Evolutionary conservation across 2,113 vertebrate genomes (phyloP).

Genomic region (Scortum barcoo): DNA sequence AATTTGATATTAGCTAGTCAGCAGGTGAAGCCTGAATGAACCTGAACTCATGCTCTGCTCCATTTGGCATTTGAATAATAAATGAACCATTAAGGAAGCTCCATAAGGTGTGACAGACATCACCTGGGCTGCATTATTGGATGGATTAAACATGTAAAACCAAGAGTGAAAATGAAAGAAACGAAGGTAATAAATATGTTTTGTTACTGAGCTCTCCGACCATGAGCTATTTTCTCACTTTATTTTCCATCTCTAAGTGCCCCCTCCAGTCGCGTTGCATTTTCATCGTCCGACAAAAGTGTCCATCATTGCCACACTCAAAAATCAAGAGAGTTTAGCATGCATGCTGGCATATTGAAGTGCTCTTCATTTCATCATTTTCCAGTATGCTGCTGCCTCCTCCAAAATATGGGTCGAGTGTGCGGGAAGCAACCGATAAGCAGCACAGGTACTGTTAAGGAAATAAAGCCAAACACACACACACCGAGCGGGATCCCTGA

Average conservation of each 20-base stretch:
- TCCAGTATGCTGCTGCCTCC: neutral
- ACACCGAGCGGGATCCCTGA: conserved; percentile 10
- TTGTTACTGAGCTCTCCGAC: neutral
- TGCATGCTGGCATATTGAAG: conserved; percentile 13
- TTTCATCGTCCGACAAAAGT: neutral
- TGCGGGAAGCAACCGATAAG: neutral
- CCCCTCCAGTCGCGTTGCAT: neutral
- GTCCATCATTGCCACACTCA: neutral
- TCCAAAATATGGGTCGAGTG: neutral
- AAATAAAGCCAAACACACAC: conserved; percentile 26
- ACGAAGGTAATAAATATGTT: neutral
- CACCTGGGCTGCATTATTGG: neutral
- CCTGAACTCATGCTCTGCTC: neutral
- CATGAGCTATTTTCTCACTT: neutral
- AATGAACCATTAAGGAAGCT: neutral
- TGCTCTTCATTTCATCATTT: conserved; percentile 9
- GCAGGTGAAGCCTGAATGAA: neutral
- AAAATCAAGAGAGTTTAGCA: conserved; percentile 3
- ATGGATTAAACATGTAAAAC: neutral
- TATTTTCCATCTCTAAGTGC: neutral
- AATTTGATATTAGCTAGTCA: neutral
- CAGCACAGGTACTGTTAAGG: neutral
- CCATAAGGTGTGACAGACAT: neutral
- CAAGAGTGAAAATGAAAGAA: neutral
- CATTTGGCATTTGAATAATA: neutral